Base-by-base conservation (phyloP, 2,888 invertebrate species). In the Poecilus cupreus region DNA sequence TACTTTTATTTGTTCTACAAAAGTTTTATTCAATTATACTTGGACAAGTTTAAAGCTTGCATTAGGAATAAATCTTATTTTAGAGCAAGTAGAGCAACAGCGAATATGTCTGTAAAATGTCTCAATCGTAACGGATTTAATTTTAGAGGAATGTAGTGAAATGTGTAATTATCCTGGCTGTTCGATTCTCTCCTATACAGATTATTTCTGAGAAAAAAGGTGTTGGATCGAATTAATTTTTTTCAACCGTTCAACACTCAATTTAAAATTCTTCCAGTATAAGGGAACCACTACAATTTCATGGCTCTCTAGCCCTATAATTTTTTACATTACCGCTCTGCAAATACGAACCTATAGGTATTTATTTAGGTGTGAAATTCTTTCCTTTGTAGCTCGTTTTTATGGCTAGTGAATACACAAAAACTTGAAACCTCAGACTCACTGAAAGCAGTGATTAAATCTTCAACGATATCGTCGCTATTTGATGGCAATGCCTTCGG, bases 341-440 rank as follows among this genome's bases (percentile, higher is more conserved):
- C 39, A 77, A 77, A 77, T 77, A 77, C 76, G 57, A 77, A 77
- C 20, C 39, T 77, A 77, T 77, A 77, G 57, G 76, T 77, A 39
- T 54, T 77, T 57, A 77, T 77, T 77, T 77, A 77, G 57, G 76
- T 57, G 76, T 77, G 76, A 77, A 77, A 57, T 49, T 74, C 74
- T 46, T 24, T 16, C 13, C 18, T 8, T 32, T 26, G 18, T 11
- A 46, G n/a, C n/a, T n/a, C n/a, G n/a, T n/a, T n/a, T n/a, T n/a
- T n/a, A n/a, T n/a, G n/a, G n/a, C n/a, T n/a, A n/a, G n/a, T n/a
- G n/a, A n/a, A n/a, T n/a, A 74, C 18, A 74, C 13, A 26, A 46
- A 74, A 43, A 74, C 3, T 11, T 16, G 46, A 49, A 46, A 72
- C 39, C 16, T 22, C n/a, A 13, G 20, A n/a, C 10, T 72, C 16